Conservation (phyloP, 1,140 invertebrate genomes). For the Latrodectus geometricus region DNA sequence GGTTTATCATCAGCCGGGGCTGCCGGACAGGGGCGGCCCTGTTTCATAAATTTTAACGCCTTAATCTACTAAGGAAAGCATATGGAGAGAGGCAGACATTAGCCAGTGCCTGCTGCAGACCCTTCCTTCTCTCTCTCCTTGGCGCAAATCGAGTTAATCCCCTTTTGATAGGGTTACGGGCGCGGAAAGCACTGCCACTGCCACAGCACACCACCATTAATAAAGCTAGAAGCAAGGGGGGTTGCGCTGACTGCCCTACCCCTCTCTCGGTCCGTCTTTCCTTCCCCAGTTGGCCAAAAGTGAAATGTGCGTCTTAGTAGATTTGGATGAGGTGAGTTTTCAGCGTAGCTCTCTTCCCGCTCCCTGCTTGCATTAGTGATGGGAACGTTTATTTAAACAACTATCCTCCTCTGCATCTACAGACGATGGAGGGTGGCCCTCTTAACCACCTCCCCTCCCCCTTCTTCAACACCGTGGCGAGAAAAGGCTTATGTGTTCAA, state of each 20-base stretch:
- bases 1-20: neutral
- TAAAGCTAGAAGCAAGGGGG: conserved; percentile 1
- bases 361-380: neutral
- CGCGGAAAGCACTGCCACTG: conserved; percentile 33
- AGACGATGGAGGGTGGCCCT: no score
- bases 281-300: neutral
- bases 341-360: conserved; percentile 1
- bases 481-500: no score
- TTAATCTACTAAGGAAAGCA: conserved; percentile 53
- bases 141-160: conserved; percentile 55
- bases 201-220: conserved; percentile 34
- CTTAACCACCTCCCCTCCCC: no score
- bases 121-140: neutral
- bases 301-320: conserved; percentile 35
- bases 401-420: no score
- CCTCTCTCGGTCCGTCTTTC: neutral
- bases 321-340: conserved; percentile 33
- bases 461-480: no score
- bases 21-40: neutral
- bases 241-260: neutral
- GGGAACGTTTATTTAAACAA: no score
- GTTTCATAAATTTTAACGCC: conserved; percentile 57
- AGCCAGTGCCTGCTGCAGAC: conserved; percentile 10
- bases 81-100: conserved; percentile 24
- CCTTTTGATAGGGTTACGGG: conserved; percentile 56